Evolutionary conservation across 2,113 vertebrate genomes (phyloP).

Genomic region (Bos taurus): ARS-UCD2.0 NC_037328.1:102150501-102151000

Average conservation of each 20-base stretch:
- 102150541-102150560: neutral
- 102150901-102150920: neutral
- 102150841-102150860: neutral
- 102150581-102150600: neutral
- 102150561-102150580: neutral
- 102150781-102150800: neutral
- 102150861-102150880: neutral
- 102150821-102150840: neutral
- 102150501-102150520: neutral
- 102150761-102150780: neutral
- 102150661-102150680: neutral
- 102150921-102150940: neutral
- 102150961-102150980: neutral
- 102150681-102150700: neutral
- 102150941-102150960: neutral
- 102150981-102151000: neutral
- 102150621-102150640: neutral
- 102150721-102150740: neutral
- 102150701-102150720: neutral
- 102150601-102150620: neutral
- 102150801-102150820: neutral
- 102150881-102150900: neutral
- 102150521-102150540: neutral
- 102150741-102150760: neutral
- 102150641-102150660: neutral